phyloP scores from a whole-genome alignment of 2,113 vertebrate species.

The Morphnarchus princeps region DNA sequence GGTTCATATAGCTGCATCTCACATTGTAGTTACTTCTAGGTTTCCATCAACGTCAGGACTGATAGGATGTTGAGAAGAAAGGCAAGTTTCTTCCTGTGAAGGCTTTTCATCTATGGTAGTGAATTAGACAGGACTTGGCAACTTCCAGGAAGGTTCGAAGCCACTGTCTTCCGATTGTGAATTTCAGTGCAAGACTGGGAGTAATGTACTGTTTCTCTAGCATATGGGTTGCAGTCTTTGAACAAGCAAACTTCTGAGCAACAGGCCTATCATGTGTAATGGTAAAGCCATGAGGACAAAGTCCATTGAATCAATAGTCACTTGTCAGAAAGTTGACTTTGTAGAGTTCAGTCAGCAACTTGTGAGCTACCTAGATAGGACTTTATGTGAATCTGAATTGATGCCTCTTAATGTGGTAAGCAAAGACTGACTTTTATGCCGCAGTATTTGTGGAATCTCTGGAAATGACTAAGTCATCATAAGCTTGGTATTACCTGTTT shows the following conservation, averaged over 20 bases:
- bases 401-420: background rate
- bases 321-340: background rate
- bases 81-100: background rate
- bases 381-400: background rate
- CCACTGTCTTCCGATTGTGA: background rate
- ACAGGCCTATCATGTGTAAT: background rate
- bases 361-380: background rate
- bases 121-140: background rate
- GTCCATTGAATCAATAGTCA: background rate
- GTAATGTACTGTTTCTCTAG: background rate
- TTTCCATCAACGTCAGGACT: background rate
- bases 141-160: background rate
- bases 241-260: background rate
- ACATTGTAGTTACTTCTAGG: background rate
- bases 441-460: background rate
- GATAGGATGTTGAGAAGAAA: background rate
- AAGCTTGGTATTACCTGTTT: background rate
- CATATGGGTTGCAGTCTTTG: background rate
- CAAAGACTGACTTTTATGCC: background rate
- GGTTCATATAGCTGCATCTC: background rate
- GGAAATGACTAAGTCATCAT: background rate
- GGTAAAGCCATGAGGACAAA: background rate
- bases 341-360: background rate
- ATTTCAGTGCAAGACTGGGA: background rate
- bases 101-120: background rate